Base-by-base conservation (phyloP, 2,113 vertebrate species). In the Thunnus thynnus region DNA sequence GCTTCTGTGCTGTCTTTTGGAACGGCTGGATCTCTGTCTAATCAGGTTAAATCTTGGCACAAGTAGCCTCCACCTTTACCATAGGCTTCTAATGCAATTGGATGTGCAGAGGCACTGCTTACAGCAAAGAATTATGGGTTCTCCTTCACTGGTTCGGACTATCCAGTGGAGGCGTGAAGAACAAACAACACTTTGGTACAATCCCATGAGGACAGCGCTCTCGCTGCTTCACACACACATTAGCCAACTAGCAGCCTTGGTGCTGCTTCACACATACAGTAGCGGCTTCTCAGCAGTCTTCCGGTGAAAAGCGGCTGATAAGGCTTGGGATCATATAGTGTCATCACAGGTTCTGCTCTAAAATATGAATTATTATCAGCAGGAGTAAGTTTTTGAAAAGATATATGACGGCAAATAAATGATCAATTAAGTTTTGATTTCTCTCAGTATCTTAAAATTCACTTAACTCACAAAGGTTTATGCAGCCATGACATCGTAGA, bases 61-160 rank as follows among this genome's bases (percentile, higher is more conserved):
- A 89, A 91, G 86, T 87, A 72, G 85, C 87, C 86, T 84, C 88
- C 73, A 81, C 84, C 84, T 91, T 89, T 72, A 94, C 93, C 86
- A 90, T 88, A 78, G 88, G 86, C 91, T 91, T 81, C 92, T 93
- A 93, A 95, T 94, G 94, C 93, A 94, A 94, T 94, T 94, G 91
- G 92, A 94, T 93, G 93, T 93, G 91, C 90, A 91, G 82, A 81
- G 82, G 86, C 91, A 87, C 91, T 92, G 90, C 92, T 94, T 86
- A 88, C 90, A 90, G 90, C 92, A 91, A 93, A 93, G 93, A 93
- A 92, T 95, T 95, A 94, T 94, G 93, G 94, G 94, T 94, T 95
- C 93, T 93, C 87, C 94, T 95, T 91, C 93, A 93, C 89, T 94
- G 93, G 82, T 72, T 93, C 87, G 86, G 85, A 86, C 86, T 72